Conservation (phyloP, 2,113 vertebrate species). For the Myodes glareolus region DNA sequence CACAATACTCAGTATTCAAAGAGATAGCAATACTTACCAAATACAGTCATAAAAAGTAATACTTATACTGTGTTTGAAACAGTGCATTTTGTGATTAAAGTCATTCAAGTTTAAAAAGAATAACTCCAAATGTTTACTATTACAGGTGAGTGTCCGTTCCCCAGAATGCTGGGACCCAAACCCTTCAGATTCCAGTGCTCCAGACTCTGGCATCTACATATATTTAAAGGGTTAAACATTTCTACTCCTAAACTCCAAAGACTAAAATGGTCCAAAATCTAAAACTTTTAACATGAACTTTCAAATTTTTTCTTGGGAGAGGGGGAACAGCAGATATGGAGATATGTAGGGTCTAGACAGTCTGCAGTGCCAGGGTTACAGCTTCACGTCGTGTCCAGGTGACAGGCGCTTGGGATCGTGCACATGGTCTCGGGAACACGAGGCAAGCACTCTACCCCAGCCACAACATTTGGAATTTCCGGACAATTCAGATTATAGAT, state of each 20-base stretch:
- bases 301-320: background rate
- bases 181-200: background rate
- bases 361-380: background rate
- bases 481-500: background rate
- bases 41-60: constrained; percentile 4
- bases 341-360: background rate
- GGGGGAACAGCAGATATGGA: background rate
- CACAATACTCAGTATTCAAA: background rate
- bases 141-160: background rate
- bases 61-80: background rate
- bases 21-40: background rate
- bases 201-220: background rate
- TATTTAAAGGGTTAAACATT: background rate
- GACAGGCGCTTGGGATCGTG: background rate
- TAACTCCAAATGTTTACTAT: background rate
- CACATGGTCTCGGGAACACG: background rate
- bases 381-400: background rate
- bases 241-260: background rate
- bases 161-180: background rate
- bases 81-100: constrained; percentile 40
- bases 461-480: background rate
- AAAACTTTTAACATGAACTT: background rate
- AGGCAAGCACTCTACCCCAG: background rate
- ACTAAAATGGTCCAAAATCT: background rate
- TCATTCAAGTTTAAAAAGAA: constrained; percentile 29